Percentiles rank a stretch among this genome's conserved stretches.
phyloP scores from a whole-genome alignment of 2,888 invertebrate genomes.

The Cheilosia scutellata region DNA sequence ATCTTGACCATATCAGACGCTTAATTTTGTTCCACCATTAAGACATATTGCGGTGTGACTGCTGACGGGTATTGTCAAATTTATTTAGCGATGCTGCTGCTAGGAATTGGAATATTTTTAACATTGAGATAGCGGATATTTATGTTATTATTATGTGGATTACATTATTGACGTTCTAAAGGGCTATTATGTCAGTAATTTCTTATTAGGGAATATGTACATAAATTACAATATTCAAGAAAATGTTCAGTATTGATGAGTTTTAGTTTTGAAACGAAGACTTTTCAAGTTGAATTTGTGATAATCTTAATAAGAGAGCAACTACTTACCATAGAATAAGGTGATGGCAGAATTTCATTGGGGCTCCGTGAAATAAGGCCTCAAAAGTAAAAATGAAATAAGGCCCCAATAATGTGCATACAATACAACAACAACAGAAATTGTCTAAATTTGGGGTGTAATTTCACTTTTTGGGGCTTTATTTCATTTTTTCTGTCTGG shows the following conservation, averaged over 20 bases:
- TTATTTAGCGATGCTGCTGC: background rate
- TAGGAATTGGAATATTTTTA: constrained; percentile 46
- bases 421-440: too few species aligned
- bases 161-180: background rate
- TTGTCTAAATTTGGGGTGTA: too few species aligned
- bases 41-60: constrained; percentile 11
- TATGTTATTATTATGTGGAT: constrained; percentile 32
- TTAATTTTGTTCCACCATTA: constrained; percentile 20
- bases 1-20: constrained; percentile 39
- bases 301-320: too few species aligned
- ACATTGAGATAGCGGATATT: constrained; percentile 54
- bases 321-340: too few species aligned
- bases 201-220: background rate
- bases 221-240: constrained; percentile 21
- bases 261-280: too few species aligned
- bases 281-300: too few species aligned
- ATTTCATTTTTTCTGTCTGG: too few species aligned
- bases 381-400: too few species aligned
- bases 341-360: too few species aligned
- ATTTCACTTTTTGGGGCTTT: too few species aligned
- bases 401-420: too few species aligned
- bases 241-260: background rate
- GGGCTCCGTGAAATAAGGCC: too few species aligned
- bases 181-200: background rate
- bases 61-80: constrained; percentile 3